Conservation (phyloP, 37 sponge, comb jelly and placozoan species). For the Tethya wilhelma region DNA sequence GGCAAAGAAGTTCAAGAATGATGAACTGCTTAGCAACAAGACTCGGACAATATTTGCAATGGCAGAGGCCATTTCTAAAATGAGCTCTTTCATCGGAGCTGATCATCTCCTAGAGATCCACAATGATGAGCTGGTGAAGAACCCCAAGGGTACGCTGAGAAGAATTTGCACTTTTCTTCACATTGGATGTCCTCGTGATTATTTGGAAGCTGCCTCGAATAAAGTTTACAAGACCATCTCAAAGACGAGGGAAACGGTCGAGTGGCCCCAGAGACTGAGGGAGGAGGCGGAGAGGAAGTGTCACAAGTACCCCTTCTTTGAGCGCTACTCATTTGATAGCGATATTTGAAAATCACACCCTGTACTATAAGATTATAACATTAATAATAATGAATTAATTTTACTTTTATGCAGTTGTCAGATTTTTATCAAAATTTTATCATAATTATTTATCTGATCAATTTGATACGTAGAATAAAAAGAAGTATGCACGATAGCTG, state of each 20-base stretch:
- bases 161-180: not conserved
- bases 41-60: no score
- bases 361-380: no score
- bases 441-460: no score
- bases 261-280: not conserved
- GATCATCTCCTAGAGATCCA: not conserved
- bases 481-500: no score
- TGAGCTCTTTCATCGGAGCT: not conserved
- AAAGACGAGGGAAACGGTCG: not conserved
- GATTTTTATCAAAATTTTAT: no score
- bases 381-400: no score
- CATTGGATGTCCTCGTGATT: not conserved
- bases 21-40: not conserved
- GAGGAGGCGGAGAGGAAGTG: not conserved
- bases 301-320: not conserved
- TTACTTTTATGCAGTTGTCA: no score
- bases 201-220: not conserved
- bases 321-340: not conserved
- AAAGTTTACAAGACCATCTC: not conserved
- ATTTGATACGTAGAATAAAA: no score
- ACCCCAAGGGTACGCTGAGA: not conserved
- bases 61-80: not conserved
- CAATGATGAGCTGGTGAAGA: not conserved
- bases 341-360: no score
- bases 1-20: not conserved